Base-by-base conservation (phyloP, 2,888 invertebrate species). In the Cremastinae sp. region DNA sequence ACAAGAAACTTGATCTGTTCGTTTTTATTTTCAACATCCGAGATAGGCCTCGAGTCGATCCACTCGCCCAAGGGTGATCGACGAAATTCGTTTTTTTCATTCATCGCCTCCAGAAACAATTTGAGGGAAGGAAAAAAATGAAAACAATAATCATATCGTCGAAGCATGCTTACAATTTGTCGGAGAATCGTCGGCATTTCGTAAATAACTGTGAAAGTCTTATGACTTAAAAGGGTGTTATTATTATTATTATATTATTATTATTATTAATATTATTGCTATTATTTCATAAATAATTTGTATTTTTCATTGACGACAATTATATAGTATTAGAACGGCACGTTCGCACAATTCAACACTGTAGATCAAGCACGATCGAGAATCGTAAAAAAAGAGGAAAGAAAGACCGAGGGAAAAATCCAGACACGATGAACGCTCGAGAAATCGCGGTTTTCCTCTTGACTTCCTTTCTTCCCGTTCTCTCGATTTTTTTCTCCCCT, bases 221-320 rank as follows among this genome's bases (percentile, higher is more conserved):
- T 75, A 79, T 75, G 80, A 78, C 80, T 80, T 79, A 76, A 70
- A 82, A 79, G 77, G 70, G 61, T 83, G 80, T 82, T 82, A 81
- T 83, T 83, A 81, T 82, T 83, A 64, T 56, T 41, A 62, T 47
- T 41, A 45, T 61, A 51, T 55, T 55, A 62, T 49, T 62, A 47
- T 62, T 62, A 18, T 39, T 18, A 39, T 39, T 39, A 12, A 39
- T 56, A 8, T 45, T 47, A 20, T 51, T 7, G 20, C 5, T 7
- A 43, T 68, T 76, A 65, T 59, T 68, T 75, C 59, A 55, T 37
- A 45, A 37, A 82, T 83, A 80, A 82, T 83, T 82, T 82, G 74
- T 82, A 84, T 79, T 73, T 80, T 78, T 59, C 37, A 35, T 72
- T 70, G 35, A 66, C 18, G 53, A 66, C 58, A 53, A 70, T 61